phyloP scores from a whole-genome alignment of 2,113 vertebrate genomes.

The Mus musculus region GRCm39 chr7:96238001-96238500 shows the following conservation, averaged over 20 bases:
- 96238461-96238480: neutral
- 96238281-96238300: conserved; percentile 63
- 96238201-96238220: conserved; percentile 27
- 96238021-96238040: conserved; percentile 66
- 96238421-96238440: neutral
- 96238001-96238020: conserved; percentile 27
- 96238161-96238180: conserved; percentile 41
- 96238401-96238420: conserved; percentile 45
- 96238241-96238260: neutral
- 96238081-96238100: conserved; percentile 29
- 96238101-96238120: neutral
- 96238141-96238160: conserved; percentile 65
- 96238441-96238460: neutral
- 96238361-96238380: conserved; percentile 24
- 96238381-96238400: neutral
- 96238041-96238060: conserved; percentile 63
- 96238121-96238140: conserved; percentile 50
- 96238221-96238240: conserved; percentile 60
- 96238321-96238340: conserved; percentile 28
- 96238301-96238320: conserved; percentile 52
- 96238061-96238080: conserved; percentile 42
- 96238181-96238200: conserved; percentile 41
- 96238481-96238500: neutral
- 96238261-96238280: conserved; percentile 37
- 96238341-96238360: conserved; percentile 71